phyloP scores from a whole-genome alignment of 2,888 invertebrate species.

The Drosophila nigricruria region DNA sequence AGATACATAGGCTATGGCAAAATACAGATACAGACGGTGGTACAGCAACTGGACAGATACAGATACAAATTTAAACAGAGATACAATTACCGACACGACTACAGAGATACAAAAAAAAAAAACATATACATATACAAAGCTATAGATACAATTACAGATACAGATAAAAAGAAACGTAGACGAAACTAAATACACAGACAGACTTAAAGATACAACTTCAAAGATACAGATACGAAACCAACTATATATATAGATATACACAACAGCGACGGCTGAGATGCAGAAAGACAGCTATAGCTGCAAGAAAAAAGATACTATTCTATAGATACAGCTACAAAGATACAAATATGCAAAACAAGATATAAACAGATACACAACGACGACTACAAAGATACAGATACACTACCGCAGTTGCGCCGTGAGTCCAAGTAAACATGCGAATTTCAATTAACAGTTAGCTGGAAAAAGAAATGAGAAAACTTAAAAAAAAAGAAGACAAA shows the following conservation, averaged over 20 bases:
- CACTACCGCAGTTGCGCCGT: slow-evolving; percentile 34
- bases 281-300: neutral
- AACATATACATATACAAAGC: neutral
- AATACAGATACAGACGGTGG: neutral
- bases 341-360: neutral
- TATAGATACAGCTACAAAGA: neutral
- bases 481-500: neutral
- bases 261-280: neutral
- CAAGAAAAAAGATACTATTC: neutral
- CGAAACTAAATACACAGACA: neutral
- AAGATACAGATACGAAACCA: slow-evolving; percentile 12
- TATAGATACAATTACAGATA: neutral
- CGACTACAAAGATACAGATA: slow-evolving; percentile 9
- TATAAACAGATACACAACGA: slow-evolving; percentile 6
- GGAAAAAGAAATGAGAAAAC: slow-evolving; percentile 2
- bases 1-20: no score
- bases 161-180: neutral
- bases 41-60: neutral
- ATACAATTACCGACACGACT: no score
- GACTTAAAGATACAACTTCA: slow-evolving; percentile 3
- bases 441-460: slow-evolving; percentile 44
- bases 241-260: neutral
- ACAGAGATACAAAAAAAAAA: neutral
- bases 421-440: slow-evolving; percentile 48
- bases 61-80: neutral